A percentile compares a stretch with the other conserved stretches of the same genome.
Conservation (phyloP, 1,140 invertebrate species). For the Zaprionus inermis region DNA sequence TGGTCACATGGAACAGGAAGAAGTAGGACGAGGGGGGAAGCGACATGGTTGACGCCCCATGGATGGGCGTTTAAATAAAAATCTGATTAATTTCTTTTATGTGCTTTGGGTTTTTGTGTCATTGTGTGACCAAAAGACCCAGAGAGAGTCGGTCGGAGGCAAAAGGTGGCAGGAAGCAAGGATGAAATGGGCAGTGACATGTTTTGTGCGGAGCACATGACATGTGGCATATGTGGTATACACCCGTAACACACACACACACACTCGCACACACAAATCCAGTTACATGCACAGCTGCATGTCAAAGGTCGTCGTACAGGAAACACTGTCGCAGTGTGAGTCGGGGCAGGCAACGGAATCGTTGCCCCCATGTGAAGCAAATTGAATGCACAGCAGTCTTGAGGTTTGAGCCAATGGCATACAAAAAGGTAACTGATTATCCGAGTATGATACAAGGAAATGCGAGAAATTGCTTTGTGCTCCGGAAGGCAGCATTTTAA, state of each 20-base stretch:
- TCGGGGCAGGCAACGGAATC: slow-evolving; percentile 1
- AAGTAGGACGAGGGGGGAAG: not conserved
- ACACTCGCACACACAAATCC: slow-evolving; percentile 1
- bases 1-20: slow-evolving; percentile 42
- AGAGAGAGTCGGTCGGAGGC: slow-evolving; percentile 9
- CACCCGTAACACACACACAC: slow-evolving; percentile 19
- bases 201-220: slow-evolving; percentile 63
- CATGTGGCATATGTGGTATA: slow-evolving; percentile 52
- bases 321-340: slow-evolving; percentile 38
- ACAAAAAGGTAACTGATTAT: slow-evolving; percentile 35
- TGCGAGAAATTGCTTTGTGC: slow-evolving; percentile 17
- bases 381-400: slow-evolving; percentile 38
- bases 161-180: slow-evolving; percentile 73
- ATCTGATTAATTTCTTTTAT: slow-evolving; percentile 82
- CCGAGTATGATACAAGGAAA: slow-evolving; percentile 5
- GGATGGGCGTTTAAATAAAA: slow-evolving; percentile 78
- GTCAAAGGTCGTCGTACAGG: slow-evolving; percentile 54
- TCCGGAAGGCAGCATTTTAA: not conserved
- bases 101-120: slow-evolving; percentile 65
- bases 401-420: slow-evolving; percentile 30
- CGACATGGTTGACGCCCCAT: slow-evolving; percentile 37
- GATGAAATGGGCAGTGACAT: slow-evolving; percentile 70
- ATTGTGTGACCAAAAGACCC: slow-evolving; percentile 58
- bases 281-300: slow-evolving; percentile 55
- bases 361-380: slow-evolving; percentile 34